Percentiles rank a stretch among this genome's conserved stretches.
phyloP scores from a whole-genome alignment of 1,140 invertebrate species.

The Elymnias hypermnestra region DNA sequence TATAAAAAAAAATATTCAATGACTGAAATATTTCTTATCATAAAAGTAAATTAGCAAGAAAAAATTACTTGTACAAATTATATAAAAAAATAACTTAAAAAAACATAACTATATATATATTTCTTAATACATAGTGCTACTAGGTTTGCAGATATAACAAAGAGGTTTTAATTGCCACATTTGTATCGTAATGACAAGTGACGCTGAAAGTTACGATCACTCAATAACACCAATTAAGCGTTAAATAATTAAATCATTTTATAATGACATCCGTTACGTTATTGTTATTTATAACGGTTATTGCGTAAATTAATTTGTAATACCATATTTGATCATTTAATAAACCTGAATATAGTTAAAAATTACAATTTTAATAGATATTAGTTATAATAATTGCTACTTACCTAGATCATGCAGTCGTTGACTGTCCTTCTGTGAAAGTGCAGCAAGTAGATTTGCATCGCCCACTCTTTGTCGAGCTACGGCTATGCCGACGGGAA shows the following conservation, averaged over 20 bases:
- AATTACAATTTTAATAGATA: neutral
- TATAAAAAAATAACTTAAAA: too few species aligned
- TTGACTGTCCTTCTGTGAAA: conserved; percentile 69
- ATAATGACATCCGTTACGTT: too few species aligned
- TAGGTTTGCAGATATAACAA: conserved; percentile 46
- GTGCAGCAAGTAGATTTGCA: conserved; percentile 60
- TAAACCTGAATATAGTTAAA: neutral
- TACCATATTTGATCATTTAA: too few species aligned
- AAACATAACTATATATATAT: too few species aligned
- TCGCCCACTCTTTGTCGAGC: conserved; percentile 84
- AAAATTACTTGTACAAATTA: too few species aligned
- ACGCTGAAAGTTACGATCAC: conserved; percentile 8
- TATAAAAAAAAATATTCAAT: too few species aligned
- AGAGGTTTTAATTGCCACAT: conserved; percentile 31
- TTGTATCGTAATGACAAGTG: conserved; percentile 39
- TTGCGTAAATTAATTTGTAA: too few species aligned
- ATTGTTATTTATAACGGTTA: too few species aligned
- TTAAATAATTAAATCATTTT: too few species aligned
- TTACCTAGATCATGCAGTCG: conserved; percentile 77
- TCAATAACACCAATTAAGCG: too few species aligned
- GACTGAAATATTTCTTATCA: too few species aligned
- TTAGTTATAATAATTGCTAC: conserved; percentile 2
- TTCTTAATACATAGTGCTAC: conserved; percentile 71
- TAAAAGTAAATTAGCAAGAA: too few species aligned
- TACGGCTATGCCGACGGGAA: conserved; percentile 91